A percentile compares a stretch with the other conserved stretches of the same genome.
These are phyloP conservation scores for Akabosia matsudoensis DNA, from an alignment of 1,140 invertebrate genomes.

Conservation along the genomic window DNA sequence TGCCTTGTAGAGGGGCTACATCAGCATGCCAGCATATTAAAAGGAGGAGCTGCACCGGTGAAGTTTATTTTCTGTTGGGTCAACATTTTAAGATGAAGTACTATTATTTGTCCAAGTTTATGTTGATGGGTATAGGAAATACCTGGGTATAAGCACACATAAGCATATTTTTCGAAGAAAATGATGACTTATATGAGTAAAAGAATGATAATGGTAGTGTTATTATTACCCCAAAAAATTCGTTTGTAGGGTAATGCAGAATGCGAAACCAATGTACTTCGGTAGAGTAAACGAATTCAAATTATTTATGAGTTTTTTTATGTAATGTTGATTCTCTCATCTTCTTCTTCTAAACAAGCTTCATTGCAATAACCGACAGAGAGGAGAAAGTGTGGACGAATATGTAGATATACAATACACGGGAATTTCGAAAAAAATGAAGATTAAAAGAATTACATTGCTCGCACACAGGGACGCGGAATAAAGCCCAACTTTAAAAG, in stretches of 20 bases:
- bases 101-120: too few species aligned
- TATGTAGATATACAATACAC: too few species aligned
- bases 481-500: neutral
- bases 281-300: neutral
- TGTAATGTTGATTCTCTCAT: neutral
- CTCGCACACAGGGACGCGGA: neutral
- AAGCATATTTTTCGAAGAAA: neutral
- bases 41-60: neutral
- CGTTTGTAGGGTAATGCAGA: too few species aligned
- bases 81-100: neutral
- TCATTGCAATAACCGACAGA: neutral
- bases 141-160: neutral
- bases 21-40: neutral
- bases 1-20: neutral
- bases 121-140: too few species aligned
- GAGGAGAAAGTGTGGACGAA: too few species aligned
- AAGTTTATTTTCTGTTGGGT: neutral
- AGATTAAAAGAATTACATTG: too few species aligned
- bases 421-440: too few species aligned
- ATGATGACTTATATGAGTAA: neutral
- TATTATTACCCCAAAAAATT: too few species aligned
- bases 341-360: neutral
- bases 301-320: slow-evolving; percentile 12
- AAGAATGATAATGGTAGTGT: neutral
- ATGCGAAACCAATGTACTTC: too few species aligned